A percentile compares a stretch with the other conserved stretches of the same genome.
phyloP scores from a whole-genome alignment of 2,797 vertebrate genomes.

The Leptoclinus maculatus region DNA sequence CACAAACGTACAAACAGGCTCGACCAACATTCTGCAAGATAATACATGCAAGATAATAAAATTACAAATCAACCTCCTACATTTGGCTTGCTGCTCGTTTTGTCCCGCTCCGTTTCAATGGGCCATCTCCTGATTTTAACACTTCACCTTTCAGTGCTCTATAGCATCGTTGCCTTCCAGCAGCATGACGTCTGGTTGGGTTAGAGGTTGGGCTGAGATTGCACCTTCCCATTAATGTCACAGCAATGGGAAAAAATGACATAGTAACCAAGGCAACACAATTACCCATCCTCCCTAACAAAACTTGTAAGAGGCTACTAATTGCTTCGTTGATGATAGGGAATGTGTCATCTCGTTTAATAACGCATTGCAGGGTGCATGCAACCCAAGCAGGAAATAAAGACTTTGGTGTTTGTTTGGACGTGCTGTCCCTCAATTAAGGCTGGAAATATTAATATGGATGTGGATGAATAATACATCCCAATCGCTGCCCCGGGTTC shows the following conservation, averaged over 20 bases:
- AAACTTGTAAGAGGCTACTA: conserved; percentile 45
- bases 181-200: not conserved
- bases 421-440: conserved; percentile 1
- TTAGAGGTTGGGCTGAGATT: conserved; percentile 30
- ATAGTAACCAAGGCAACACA: conserved; percentile 45
- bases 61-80: conserved; percentile 12
- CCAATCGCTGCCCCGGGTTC: conserved; percentile 8
- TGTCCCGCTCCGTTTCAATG: not conserved
- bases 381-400: conserved; percentile 16
- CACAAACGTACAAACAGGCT: conserved; percentile 12
- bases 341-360: conserved; percentile 26
- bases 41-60: conserved; percentile 10
- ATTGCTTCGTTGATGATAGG: conserved; percentile 49
- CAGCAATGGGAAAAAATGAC: conserved; percentile 48
- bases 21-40: not conserved
- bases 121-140: not conserved
- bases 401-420: conserved; percentile 61
- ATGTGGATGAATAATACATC: conserved; percentile 55
- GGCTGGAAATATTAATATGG: conserved; percentile 29
- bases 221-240: conserved; percentile 64
- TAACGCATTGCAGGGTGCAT: conserved; percentile 9
- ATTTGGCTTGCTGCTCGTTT: conserved; percentile 32
- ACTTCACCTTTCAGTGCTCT: not conserved
- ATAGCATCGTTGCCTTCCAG: not conserved
- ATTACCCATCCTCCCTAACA: conserved; percentile 31